Evolutionary conservation across 1,140 invertebrate species (phyloP), one percentile per base, ranked within the genome.

Genomic region (Solenopsis invicta): DNA sequence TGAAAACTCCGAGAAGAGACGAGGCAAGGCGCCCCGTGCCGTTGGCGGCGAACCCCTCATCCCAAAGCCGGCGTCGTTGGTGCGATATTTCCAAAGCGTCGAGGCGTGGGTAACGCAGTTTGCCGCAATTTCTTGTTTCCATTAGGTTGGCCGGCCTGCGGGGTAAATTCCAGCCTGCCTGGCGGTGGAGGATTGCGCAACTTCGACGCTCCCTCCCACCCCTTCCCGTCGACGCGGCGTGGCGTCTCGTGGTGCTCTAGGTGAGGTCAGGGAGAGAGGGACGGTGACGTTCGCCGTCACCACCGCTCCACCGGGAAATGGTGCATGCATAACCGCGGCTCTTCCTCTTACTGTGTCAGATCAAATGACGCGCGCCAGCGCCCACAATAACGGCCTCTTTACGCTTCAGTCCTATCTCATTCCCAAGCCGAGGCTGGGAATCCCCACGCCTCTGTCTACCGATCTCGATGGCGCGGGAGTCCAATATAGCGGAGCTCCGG

Each of bases 51-150:
- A 50, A 61, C 59, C 18, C 75, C 29, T 24, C n/a, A n/a, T 4
- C 34, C 54, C 41, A 12, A 61, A 48, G 37, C 45, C 76, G 41
- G 59, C 82, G 67, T 90, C 69, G 61, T 69, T 29, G 67, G 24
- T 72, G 82, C 82, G 93, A 95, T 95, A 95, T 95, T 95, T 94
- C 93, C 92, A 88, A 92, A 91, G 93, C 94, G 93, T 90, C 91
- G 93, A 94, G 91, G 93, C 94, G 94, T 94, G 88, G 91, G 88
- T 95, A 95, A 95, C 93, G 92, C 92, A 94, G 94, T 95, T 95
- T 95, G 93, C 92, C 91, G 93, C 95, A 95, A 95, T 95, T 95
- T 95, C 94, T 95, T 95, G 95, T 95, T 95, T 95, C 94, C 94
- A 95, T 95, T 95, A 95, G 92, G 94, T 94, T 94, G 93, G 94